These are phyloP conservation scores for Chloropsis hardwickii DNA, from an alignment of 2,113 vertebrate genomes.

Conservation along the genomic window DNA sequence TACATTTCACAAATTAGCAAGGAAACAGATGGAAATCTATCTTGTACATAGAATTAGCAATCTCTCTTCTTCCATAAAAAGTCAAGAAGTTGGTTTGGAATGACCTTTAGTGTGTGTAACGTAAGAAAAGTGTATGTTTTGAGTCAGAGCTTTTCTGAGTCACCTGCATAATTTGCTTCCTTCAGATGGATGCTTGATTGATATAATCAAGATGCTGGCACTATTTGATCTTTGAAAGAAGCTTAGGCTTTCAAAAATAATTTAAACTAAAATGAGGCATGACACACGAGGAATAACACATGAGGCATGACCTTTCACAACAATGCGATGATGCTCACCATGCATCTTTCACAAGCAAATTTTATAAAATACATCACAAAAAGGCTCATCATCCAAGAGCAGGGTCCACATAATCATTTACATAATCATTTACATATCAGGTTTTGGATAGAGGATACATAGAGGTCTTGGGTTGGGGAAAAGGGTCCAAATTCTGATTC, in stretches of 20 bases:
- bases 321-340: not conserved
- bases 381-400: not conserved
- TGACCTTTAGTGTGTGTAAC: not conserved
- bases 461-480: not conserved
- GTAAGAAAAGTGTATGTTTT: constrained; percentile 9
- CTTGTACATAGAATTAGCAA: not conserved
- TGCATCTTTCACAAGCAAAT: not conserved
- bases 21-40: not conserved
- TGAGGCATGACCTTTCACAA: not conserved
- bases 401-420: not conserved
- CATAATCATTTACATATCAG: not conserved
- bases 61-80: not conserved
- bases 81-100: not conserved
- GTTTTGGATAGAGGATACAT: not conserved
- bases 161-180: not conserved
- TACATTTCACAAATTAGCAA: not conserved
- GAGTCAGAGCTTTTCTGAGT: constrained; percentile 25
- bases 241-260: not conserved
- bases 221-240: not conserved
- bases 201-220: not conserved
- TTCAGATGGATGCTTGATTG: not conserved
- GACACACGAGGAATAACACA: not conserved
- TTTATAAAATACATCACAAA: not conserved
- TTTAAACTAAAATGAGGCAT: not conserved
- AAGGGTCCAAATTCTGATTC: not conserved